Base-by-base conservation (phyloP, 2,888 invertebrate genomes). In the Corythucha ciliata region DNA sequence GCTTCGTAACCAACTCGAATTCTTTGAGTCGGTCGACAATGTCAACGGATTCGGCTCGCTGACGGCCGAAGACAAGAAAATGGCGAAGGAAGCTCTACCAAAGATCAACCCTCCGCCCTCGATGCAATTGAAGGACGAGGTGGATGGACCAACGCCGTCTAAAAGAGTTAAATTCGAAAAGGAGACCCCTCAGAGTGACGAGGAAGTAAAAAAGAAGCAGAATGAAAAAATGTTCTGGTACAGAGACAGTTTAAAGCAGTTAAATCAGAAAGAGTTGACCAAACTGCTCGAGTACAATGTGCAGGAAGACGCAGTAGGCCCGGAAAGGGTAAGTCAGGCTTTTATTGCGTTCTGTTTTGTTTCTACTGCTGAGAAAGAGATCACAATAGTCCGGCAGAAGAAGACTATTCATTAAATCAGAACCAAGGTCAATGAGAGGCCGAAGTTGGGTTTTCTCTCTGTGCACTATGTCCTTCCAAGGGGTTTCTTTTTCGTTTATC, bases 21-120 rank as follows among this genome's bases (percentile, higher is more conserved):
- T 80, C 69, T 79, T 77, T 64, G 83, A 77, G 29, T 70, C 74
- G 10, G 90, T 83, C 0, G 79, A 80, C 53, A 70, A 71, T 61
- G 68, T 96, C 21, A 82, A 85, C n/a, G 93, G 93, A 0, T 86
- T 80, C 65, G 73, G 77, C 12, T 65, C 65, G 1, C 70, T 96
- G 3, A 77, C 70, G 7, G 73, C 77, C 57, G 83, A 83, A n/a
- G 89, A 90, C 65, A 76, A 83, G 65, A 65, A 68, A 10, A 70
- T 72, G 44, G 70, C 88, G 0, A 77, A 77, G 60, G 70, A 74
- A 36, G 71, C 75, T 51, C 65, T 91, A 41, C 80, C 81, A 2
- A 39, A 45, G 33, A 46, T 22, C 14, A 26, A 45, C 1, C 25
- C n/a, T n/a, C n/a, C n/a, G n/a, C n/a, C n/a, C n/a, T n/a, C n/a